Evolutionary conservation across 2,797 vertebrate genomes (phyloP).

Genomic region (Paramormyrops hopkinsi): DNA sequence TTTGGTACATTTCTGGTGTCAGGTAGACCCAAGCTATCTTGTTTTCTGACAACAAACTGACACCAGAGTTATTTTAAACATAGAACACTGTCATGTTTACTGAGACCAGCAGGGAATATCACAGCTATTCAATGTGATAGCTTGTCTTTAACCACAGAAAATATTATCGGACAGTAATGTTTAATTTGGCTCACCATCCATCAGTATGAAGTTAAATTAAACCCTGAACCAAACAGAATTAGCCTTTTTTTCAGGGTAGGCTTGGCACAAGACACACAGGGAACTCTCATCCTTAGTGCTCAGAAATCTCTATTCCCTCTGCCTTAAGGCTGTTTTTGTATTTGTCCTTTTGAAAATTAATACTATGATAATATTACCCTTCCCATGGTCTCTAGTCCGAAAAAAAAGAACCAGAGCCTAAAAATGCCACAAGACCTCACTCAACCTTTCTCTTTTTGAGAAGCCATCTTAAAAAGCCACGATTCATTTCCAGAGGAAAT

Average conservation of each 20-base stretch:
- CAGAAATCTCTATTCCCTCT: constrained; percentile 13
- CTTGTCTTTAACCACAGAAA: background rate
- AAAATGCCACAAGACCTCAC: background rate
- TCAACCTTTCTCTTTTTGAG: constrained; percentile 1
- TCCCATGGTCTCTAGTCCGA: background rate
- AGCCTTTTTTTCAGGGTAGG: constrained; percentile 50
- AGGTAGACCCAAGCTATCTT: background rate
- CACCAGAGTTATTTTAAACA: constrained; percentile 6
- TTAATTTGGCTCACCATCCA: constrained; percentile 42
- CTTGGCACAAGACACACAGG: constrained; percentile 36
- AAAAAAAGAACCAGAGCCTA: background rate
- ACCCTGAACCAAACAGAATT: constrained; percentile 56
- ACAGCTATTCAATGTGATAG: constrained; percentile 32
- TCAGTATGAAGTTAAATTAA: constrained; percentile 52
- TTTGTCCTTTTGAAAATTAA: background rate
- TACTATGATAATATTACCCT: background rate
- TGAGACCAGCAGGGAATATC: constrained; percentile 47
- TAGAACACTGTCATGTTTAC: constrained; percentile 43
- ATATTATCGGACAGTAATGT: constrained; percentile 47
- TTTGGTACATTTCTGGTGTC: background rate
- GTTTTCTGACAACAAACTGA: constrained; percentile 22
- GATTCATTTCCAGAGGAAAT: constrained; percentile 22
- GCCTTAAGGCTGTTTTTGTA: constrained; percentile 39
- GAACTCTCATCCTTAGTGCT: constrained; percentile 44
- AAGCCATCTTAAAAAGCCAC: background rate